phyloP scores from a whole-genome alignment of 1,140 invertebrate species.

The Hypsibius dujardini region DNA sequence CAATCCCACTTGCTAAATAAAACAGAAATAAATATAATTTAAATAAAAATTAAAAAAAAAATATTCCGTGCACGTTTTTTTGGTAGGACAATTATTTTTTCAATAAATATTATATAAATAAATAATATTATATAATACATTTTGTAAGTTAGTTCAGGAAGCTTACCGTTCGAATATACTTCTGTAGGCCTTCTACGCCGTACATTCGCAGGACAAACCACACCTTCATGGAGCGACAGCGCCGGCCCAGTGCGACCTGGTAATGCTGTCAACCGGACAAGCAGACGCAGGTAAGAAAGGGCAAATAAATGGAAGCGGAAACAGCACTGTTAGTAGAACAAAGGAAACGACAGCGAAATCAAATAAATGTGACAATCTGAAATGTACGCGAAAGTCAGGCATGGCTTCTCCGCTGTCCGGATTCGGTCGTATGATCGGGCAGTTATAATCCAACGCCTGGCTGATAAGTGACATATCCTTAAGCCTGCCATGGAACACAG shows the following conservation, averaged over 20 bases:
- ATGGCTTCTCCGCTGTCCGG: slow-evolving; percentile 68
- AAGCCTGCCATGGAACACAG: not conserved
- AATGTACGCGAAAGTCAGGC: not conserved
- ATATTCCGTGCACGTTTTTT: too few species aligned
- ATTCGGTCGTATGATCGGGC: slow-evolving; percentile 82
- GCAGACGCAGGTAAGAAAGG: slow-evolving; percentile 19
- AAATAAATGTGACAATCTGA: not conserved
- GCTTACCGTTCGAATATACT: slow-evolving; percentile 59
- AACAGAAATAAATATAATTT: slow-evolving; percentile 18
- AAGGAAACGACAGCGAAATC: not conserved
- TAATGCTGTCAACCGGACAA: slow-evolving; percentile 49
- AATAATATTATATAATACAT: too few species aligned
- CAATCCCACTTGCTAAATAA: slow-evolving; percentile 55
- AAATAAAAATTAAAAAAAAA: slow-evolving; percentile 3
- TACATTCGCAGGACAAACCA: slow-evolving; percentile 92
- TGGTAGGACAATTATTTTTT: too few species aligned
- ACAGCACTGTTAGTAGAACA: not conserved
- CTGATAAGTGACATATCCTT: too few species aligned
- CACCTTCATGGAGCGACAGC: slow-evolving; percentile 80
- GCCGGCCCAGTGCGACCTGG: slow-evolving; percentile 81
- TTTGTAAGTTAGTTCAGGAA: too few species aligned
- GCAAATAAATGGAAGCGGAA: not conserved
- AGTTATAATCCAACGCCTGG: slow-evolving; percentile 49
- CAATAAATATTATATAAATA: not conserved
- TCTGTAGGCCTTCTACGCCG: slow-evolving; percentile 76